A percentile compares a stretch with the other conserved stretches of the same genome.
These are phyloP conservation scores for Cichlasoma orientale DNA, from an alignment of 2,797 vertebrate genomes.

Conservation along the genomic window DNA sequence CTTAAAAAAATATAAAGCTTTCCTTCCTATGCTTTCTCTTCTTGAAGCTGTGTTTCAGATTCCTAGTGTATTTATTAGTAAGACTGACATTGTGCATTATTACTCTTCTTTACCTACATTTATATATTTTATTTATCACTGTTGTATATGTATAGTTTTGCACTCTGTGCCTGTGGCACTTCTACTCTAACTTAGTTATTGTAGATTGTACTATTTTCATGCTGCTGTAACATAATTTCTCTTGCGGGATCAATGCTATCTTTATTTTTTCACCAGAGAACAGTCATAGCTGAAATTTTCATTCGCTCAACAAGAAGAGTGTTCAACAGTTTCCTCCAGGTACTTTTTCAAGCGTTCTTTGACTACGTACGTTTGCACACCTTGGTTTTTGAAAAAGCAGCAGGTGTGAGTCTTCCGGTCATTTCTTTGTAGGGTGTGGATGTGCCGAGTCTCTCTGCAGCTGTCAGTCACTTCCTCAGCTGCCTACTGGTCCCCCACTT, in stretches of 20 bases:
- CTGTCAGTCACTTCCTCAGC: constrained; percentile 85
- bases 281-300: constrained; percentile 76
- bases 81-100: too few relatives aligned
- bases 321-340: constrained; percentile 84
- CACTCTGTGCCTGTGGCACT: too few relatives aligned
- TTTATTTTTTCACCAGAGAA: constrained; percentile 68
- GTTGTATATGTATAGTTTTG: too few relatives aligned
- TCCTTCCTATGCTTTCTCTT: neutral
- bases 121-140: too few relatives aligned
- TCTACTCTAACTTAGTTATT: too few relatives aligned
- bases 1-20: neutral
- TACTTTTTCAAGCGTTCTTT: constrained; percentile 32
- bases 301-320: constrained; percentile 80
- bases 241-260: neutral
- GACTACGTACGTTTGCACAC: neutral
- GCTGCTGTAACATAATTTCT: too few relatives aligned
- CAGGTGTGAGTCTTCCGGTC: neutral
- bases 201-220: too few relatives aligned
- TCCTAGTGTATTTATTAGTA: too few relatives aligned
- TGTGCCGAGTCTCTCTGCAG: constrained; percentile 79
- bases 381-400: neutral
- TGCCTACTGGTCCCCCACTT: constrained; percentile 82
- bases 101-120: too few relatives aligned
- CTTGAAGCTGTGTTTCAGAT: too few relatives aligned
- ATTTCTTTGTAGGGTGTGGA: constrained; percentile 79